Evolutionary conservation across 2,888 invertebrate species (phyloP), one percentile per base, ranked within the genome.

Genomic region (Apotomis capreana): DNA sequence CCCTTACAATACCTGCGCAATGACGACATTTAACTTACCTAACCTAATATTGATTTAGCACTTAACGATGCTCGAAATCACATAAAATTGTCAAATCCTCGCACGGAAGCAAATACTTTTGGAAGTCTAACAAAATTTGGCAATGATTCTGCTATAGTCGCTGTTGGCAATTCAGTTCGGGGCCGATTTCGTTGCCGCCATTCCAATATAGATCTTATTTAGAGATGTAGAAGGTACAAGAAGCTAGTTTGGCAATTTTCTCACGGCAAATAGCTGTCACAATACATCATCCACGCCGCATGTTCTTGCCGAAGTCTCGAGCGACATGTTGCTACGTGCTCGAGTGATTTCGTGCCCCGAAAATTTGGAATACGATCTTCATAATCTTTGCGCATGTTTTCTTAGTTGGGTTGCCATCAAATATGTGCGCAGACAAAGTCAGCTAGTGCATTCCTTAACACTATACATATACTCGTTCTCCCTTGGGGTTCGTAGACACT

Each of bases 291-390:
- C 71, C 71, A 49, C 49, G 71, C 67, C 67, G 67, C 71, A 71
- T 71, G 67, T 71, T 62, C 67, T 67, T 62, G 61, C 71, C 80
- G 80, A 83, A 82, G 81, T 80, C 80, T 74, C 76, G 69, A 70
- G 80, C 79, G 81, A 83, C 84, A 80, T 78, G 83, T 82, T 67
- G 55, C 71, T 68, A 85, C 87, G 85, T 84, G 86, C 81, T 81
- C 82, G 84, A 88, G 86, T 87, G 86, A 87, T 84, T 86, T 82
- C 83, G 84, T 81, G 83, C 78, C 79, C 77, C 77, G 79, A 75
- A 71, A 62, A 54, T 65, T 62, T 69, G 26, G 77, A 83, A 86
- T 85, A 81, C 82, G 81, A 84, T 84, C 84, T 86, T 85, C 86
- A 82, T 84, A 84, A 88, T 87, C 84, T 83, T 80, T 78, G 78